Evolutionary conservation across 2,113 vertebrate genomes (phyloP).

Genomic region (Hypocryptadius cinnamomeus): DNA sequence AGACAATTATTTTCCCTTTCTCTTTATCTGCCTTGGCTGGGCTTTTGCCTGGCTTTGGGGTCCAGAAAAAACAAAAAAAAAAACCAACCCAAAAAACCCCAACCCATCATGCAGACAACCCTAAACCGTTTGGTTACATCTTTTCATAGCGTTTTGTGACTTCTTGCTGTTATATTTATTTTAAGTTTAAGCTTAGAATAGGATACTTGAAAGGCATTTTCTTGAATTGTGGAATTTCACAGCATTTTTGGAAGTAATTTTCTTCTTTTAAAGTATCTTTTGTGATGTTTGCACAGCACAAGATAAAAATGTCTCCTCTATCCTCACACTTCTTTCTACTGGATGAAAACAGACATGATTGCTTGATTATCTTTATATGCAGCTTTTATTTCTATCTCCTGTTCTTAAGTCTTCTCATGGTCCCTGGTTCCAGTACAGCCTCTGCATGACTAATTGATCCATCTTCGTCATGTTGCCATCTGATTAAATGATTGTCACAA

Average conservation of each 20-base stretch:
- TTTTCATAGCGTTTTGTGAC: background rate
- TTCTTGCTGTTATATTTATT: background rate
- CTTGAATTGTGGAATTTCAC: background rate
- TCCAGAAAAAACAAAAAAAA: background rate
- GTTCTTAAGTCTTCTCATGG: background rate
- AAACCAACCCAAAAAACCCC: no score
- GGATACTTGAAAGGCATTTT: background rate
- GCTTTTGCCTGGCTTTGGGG: background rate
- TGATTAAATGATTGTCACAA: background rate
- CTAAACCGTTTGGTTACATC: background rate
- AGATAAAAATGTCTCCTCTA: background rate
- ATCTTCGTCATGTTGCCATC: background rate
- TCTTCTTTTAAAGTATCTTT: background rate
- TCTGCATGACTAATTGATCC: background rate
- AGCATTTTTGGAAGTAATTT: background rate
- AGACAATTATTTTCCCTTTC: background rate
- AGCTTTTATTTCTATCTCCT: background rate
- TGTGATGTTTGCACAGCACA: background rate
- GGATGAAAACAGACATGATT: background rate
- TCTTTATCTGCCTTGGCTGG: background rate
- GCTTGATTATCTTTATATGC: background rate
- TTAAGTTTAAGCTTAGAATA: background rate
- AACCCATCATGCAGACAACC: rapidly evolving
- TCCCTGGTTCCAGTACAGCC: background rate
- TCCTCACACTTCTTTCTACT: background rate